Conservation (phyloP, 2,113 vertebrate species). For the Gambusia affinis region DNA sequence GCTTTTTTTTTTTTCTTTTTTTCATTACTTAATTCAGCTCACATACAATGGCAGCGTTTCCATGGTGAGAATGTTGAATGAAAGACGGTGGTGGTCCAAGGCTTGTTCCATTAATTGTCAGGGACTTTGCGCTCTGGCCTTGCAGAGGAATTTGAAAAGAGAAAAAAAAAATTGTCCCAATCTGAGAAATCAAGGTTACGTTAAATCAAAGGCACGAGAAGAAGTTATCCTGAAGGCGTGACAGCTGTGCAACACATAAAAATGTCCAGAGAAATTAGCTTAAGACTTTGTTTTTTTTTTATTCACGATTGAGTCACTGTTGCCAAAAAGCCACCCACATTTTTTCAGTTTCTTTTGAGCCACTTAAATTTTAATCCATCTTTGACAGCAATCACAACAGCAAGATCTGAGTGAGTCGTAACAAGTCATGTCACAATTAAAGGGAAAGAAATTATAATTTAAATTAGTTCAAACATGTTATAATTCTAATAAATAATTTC, state of each 20-base stretch:
- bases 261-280: neutral
- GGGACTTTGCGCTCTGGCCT: constrained; percentile 18
- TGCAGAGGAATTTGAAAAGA: constrained; percentile 9
- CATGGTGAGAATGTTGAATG: constrained; percentile 58
- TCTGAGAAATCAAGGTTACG: neutral
- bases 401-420: neutral
- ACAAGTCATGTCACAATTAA: neutral
- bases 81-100: constrained; percentile 29
- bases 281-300: neutral
- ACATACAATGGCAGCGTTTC: constrained; percentile 49
- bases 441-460: neutral
- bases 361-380: neutral
- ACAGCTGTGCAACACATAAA: neutral
- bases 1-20: neutral
- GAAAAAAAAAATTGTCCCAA: neutral
- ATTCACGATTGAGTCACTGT: neutral
- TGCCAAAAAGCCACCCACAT: neutral
- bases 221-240: neutral
- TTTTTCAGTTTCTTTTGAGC: neutral
- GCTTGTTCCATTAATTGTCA: constrained; percentile 22
- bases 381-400: neutral
- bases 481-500: neutral
- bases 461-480: neutral
- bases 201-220: neutral
- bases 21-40: constrained; percentile 10